Evolutionary conservation across 1,140 invertebrate genomes (phyloP).

Genomic region (Eumaeus atala): DNA sequence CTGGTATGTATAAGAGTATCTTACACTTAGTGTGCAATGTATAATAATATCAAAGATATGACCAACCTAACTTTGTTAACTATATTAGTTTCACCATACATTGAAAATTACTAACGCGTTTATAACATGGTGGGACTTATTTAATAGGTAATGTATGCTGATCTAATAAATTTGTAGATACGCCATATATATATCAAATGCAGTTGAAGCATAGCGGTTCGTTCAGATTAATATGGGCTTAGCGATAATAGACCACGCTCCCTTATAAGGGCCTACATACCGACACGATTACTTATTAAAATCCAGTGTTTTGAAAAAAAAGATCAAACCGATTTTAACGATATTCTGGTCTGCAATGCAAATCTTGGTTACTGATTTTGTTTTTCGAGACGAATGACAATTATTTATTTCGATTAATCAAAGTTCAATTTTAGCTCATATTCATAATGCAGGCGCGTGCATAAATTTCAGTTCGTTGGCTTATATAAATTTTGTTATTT

Average conservation of each 20-base stretch:
- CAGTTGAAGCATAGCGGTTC: conserved; percentile 26
- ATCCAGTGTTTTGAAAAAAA: too few relatives aligned
- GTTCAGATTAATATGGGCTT: conserved; percentile 47
- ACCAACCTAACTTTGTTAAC: not conserved
- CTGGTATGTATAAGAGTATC: too few relatives aligned
- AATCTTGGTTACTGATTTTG: too few relatives aligned
- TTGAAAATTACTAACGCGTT: conserved; percentile 1
- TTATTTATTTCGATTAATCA: too few relatives aligned
- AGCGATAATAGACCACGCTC: conserved; percentile 42
- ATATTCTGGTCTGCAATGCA: too few relatives aligned
- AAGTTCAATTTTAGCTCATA: too few relatives aligned
- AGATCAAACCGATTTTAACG: too few relatives aligned
- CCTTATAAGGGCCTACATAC: conserved; percentile 27
- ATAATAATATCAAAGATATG: not conserved
- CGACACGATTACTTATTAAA: conserved; percentile 30
- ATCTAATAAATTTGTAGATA: not conserved
- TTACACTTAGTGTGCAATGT: too few relatives aligned
- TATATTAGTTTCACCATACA: conserved; percentile 4
- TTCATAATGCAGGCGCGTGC: too few relatives aligned
- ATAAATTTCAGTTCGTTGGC: too few relatives aligned
- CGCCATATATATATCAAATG: conserved; percentile 9
- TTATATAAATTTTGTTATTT: too few relatives aligned
- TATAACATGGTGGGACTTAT: not conserved
- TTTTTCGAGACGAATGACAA: too few relatives aligned
- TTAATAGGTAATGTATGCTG: conserved; percentile 13